Evolutionary conservation across 2,113 vertebrate species (phyloP).

Genomic region (Calypte anna): DNA sequence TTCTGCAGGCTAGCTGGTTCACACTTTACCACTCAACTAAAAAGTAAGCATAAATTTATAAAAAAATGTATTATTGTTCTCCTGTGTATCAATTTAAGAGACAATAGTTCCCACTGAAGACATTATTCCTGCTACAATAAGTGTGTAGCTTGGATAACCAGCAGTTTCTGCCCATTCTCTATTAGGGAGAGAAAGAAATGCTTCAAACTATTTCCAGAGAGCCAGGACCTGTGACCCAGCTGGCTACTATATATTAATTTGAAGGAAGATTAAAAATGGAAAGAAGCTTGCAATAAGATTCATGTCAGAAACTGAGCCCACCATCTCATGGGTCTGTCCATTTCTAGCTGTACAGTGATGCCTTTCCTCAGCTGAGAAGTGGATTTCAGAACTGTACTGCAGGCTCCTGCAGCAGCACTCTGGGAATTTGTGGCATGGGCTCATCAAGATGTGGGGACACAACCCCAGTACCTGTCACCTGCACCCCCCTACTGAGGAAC

Average conservation of each 20-base stretch:
- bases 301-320: background rate
- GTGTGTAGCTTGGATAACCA: background rate
- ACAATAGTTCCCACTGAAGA: background rate
- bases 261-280: background rate
- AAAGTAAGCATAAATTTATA: background rate
- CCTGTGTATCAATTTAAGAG: background rate
- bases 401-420: background rate
- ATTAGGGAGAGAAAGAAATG: background rate
- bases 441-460: background rate
- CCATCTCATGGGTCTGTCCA: background rate
- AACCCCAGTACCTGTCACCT: too few relatives aligned
- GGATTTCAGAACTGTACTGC: rapidly evolving
- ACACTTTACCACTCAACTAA: background rate
- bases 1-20: background rate
- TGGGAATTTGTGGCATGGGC: rapidly evolving
- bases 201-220: background rate
- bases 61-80: background rate
- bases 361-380: background rate
- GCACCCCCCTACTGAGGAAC: background rate
- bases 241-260: rapidly evolving
- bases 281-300: background rate
- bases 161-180: background rate
- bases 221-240: background rate
- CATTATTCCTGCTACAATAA: background rate
- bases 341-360: background rate